Evolutionary conservation across 2,888 invertebrate genomes (phyloP), one percentile per base, ranked within the genome.

Genomic region (Hypomecis atomaria): DNA sequence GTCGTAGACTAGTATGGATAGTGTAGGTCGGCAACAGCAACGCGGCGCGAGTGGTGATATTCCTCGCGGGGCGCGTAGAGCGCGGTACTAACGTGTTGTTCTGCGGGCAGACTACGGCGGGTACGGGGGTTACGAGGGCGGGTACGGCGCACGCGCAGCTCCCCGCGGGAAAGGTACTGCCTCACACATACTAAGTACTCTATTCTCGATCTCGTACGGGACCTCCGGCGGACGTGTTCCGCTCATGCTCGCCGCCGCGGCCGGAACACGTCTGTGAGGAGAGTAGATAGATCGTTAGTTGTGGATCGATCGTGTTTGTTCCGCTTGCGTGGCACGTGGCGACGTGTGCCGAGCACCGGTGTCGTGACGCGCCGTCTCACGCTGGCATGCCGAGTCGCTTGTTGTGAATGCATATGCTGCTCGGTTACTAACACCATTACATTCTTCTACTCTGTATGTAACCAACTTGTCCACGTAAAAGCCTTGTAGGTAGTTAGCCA

Each of bases 51-150:
- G 40, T 40, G 40, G 40, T 5, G 40, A 40, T 40, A 40, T 40
- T 40, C 40, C 40, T 40, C 45, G 37, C 45, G 56, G 37, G 6
- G 53, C 42, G 40, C 72, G 64, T 58, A 34, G 64, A 56, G 58
- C 69, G 69, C 82, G 11, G 10, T 89, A 85, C 93, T 94, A 94
- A 94, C 92, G 92, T 78, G 84, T 85, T 84, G 87, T 89, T 88
- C 86, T 88, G 65, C 57, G 94, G 93, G 94, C 94, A 95, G 97
- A 96, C 95, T 96, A 96, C 94, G 96, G 96, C 95, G 95, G 95
- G 90, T 96, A 96, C 94, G 96, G 96, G 94, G 96, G 96, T 94
- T 96, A 96, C 95, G 96, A 96, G 93, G 96, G 96, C 94, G 96
- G 97, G 94, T 96, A 96, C 90, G 95, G 96, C 94, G 96, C 96